Evolutionary conservation across 2,113 vertebrate genomes (phyloP).

Genomic region (Cranoglanis bouderius): DNA sequence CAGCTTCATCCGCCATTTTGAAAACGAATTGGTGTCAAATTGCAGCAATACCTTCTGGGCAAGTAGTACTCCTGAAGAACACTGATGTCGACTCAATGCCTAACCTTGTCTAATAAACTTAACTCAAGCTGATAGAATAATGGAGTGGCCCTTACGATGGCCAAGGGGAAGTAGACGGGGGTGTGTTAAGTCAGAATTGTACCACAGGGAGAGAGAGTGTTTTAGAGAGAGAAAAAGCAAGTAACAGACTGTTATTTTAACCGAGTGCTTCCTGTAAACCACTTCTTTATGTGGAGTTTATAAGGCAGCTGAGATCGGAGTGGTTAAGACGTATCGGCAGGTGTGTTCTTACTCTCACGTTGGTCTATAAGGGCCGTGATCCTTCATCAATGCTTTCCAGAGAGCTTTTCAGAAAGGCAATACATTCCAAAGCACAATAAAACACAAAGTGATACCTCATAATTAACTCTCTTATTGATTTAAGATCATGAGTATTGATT

Average conservation of each 20-base stretch:
- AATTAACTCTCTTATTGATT: slow-evolving; percentile 47
- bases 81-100: slow-evolving; percentile 10
- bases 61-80: slow-evolving; percentile 8
- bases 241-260: slow-evolving; percentile 31
- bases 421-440: slow-evolving; percentile 16
- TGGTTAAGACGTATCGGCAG: slow-evolving; percentile 49
- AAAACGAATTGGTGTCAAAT: slow-evolving; percentile 23
- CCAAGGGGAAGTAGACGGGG: slow-evolving; percentile 19
- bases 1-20: slow-evolving; percentile 12
- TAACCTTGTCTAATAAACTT: slow-evolving; percentile 26
- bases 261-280: slow-evolving; percentile 33
- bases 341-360: background rate
- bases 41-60: slow-evolving; percentile 31
- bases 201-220: slow-evolving; percentile 17
- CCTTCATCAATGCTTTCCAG: slow-evolving; percentile 9
- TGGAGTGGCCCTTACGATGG: slow-evolving; percentile 22
- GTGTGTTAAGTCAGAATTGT: slow-evolving; percentile 32
- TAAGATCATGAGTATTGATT: slow-evolving; percentile 40
- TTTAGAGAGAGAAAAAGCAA: slow-evolving; percentile 2
- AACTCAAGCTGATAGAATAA: slow-evolving; percentile 36
- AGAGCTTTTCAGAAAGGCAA: slow-evolving; percentile 20
- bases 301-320: slow-evolving; percentile 16
- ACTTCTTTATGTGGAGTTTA: slow-evolving; percentile 30
- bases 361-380: slow-evolving; percentile 34
- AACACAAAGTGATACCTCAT: slow-evolving; percentile 37